Percentiles rank a stretch among this genome's conserved stretches.
These are phyloP conservation scores for Craseonycteris thonglongyai DNA, from an alignment of 2,113 vertebrate genomes.

Conservation along the genomic window DNA sequence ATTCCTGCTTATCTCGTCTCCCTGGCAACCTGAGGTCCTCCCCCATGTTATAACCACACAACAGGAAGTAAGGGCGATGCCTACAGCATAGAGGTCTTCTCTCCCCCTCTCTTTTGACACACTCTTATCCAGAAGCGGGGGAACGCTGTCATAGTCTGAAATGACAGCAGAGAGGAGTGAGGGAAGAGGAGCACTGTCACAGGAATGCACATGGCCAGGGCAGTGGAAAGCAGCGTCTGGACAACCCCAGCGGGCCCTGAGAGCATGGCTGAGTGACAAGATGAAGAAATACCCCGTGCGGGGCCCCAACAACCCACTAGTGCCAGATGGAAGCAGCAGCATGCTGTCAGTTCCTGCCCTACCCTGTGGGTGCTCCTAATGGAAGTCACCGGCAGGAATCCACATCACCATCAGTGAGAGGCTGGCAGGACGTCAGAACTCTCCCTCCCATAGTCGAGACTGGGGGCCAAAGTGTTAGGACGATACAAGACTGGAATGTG, in stretches of 20 bases:
- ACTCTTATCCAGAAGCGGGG: neutral
- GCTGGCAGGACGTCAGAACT: neutral
- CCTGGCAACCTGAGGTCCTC: neutral
- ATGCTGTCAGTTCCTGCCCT: neutral
- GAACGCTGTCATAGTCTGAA: neutral
- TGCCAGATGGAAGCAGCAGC: neutral
- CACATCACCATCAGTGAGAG: accelerated
- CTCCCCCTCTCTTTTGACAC: neutral
- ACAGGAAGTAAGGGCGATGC: neutral
- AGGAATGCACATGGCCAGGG: neutral
- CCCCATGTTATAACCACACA: neutral
- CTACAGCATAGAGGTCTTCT: neutral
- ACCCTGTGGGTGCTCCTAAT: neutral
- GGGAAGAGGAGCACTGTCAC: neutral
- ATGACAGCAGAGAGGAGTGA: neutral
- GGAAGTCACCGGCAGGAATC: neutral
- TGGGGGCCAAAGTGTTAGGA: neutral
- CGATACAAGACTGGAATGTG: neutral
- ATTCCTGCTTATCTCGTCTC: conserved; percentile 14
- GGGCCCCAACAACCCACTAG: accelerated
- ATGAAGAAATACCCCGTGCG: neutral
- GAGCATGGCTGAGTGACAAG: neutral
- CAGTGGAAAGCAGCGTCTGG: neutral
- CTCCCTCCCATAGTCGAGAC: neutral
- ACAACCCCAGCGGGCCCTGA: no score